These are phyloP conservation scores for Gandaritis pyraliata DNA, from an alignment of 2,888 invertebrate species.

Conservation along the genomic window DNA sequence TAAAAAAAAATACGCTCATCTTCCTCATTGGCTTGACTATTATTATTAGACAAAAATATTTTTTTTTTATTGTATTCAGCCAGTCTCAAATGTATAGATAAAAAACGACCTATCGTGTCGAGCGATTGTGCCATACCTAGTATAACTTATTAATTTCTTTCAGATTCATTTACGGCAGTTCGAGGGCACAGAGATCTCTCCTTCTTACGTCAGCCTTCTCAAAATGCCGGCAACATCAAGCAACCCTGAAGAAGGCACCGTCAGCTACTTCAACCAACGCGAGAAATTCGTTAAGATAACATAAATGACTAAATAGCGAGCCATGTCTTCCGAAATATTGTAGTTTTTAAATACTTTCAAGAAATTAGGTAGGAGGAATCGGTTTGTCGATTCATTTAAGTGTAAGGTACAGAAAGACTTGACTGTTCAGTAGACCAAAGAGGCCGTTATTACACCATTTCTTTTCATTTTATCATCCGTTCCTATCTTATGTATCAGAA, in stretches of 20 bases:
- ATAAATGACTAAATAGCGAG: constrained; percentile 37
- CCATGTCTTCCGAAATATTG: neutral
- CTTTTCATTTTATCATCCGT: no score
- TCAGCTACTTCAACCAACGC: constrained; percentile 74
- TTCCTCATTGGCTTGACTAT: no score
- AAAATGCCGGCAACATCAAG: constrained; percentile 60
- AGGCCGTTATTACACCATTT: no score
- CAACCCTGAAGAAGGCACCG: constrained; percentile 67
- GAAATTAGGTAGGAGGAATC: neutral
- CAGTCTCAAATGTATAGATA: no score
- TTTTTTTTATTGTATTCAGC: no score
- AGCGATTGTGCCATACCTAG: no score
- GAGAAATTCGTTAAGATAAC: constrained; percentile 74
- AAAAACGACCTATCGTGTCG: no score
- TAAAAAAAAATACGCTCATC: no score
- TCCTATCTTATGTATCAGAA: no score
- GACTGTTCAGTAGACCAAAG: no score
- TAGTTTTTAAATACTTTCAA: neutral
- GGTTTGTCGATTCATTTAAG: neutral
- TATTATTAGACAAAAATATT: no score
- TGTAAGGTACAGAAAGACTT: neutral
- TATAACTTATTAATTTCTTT: neutral
- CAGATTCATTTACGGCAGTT: constrained; percentile 90
- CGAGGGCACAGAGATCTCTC: constrained; percentile 85
- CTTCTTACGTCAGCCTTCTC: constrained; percentile 82